phyloP scores from a whole-genome alignment of 2,797 vertebrate species.

The Danio choprae region DNA sequence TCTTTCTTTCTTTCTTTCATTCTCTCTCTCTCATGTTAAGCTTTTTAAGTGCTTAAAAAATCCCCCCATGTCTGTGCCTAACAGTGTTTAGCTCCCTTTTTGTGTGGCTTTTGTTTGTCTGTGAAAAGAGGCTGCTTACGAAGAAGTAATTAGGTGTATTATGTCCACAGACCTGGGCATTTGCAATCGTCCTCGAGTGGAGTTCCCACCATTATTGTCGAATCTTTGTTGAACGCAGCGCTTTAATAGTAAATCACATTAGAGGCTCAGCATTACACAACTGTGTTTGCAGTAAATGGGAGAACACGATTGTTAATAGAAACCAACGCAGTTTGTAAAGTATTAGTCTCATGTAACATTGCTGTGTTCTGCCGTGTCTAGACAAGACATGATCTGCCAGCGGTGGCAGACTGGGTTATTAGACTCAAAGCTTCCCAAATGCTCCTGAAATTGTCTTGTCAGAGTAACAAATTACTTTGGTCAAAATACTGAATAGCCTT shows the following conservation, averaged over 20 bases:
- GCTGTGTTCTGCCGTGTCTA: conserved; percentile 36
- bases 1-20: conserved; percentile 59
- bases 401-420: conserved; percentile 20
- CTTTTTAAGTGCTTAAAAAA: conserved; percentile 63
- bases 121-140: conserved; percentile 65
- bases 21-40: conserved; percentile 64
- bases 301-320: conserved; percentile 17
- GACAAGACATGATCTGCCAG: conserved; percentile 22
- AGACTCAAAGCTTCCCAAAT: conserved; percentile 42
- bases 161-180: conserved; percentile 63
- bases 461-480: conserved; percentile 47
- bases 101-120: conserved; percentile 67
- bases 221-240: conserved; percentile 62
- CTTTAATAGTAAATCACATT: conserved; percentile 61
- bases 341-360: conserved; percentile 33
- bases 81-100: conserved; percentile 57
- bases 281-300: conserved; percentile 46
- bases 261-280: conserved; percentile 57
- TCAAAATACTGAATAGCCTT: conserved; percentile 32
- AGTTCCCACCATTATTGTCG: conserved; percentile 49
- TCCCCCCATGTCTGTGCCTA: conserved; percentile 60
- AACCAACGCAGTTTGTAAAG: conserved; percentile 36
- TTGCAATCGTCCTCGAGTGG: conserved; percentile 50
- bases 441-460: conserved; percentile 46
- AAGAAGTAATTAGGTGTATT: conserved; percentile 73